Conservation (phyloP, 2,113 vertebrate genomes). For the Ailuropoda melanoleuca region DNA sequence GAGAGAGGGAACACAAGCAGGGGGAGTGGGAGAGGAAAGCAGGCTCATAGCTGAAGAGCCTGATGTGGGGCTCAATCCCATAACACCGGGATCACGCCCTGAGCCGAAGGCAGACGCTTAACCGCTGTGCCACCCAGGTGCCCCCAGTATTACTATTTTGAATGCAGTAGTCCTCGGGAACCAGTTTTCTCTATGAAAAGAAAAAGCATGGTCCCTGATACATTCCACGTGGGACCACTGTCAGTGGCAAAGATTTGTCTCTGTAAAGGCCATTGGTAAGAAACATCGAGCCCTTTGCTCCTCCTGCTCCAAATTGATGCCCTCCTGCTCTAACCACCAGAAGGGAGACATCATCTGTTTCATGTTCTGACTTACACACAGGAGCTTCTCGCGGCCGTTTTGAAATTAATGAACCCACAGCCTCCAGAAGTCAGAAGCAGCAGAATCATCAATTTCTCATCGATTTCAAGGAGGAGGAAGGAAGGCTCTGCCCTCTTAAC, state of each 20-base stretch:
- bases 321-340: not conserved
- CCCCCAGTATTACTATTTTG: not conserved
- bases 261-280: not conserved
- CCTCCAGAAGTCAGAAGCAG: slow-evolving; percentile 1
- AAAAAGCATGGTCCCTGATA: not conserved
- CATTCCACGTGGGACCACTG: not conserved
- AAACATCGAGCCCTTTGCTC: not conserved
- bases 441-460: slow-evolving; percentile 48
- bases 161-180: not conserved
- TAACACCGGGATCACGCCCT: too few relatives aligned
- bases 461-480: not conserved
- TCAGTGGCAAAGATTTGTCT: not conserved
- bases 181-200: not conserved
- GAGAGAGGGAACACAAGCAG: too few relatives aligned
- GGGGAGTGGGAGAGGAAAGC: too few relatives aligned
- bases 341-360: slow-evolving; percentile 48
- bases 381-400: not conserved
- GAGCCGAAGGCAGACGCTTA: too few relatives aligned
- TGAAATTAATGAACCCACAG: slow-evolving; percentile 32
- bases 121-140: too few relatives aligned
- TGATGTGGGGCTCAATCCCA: too few relatives aligned
- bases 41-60: too few relatives aligned
- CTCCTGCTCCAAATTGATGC: slow-evolving; percentile 13
- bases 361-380: not conserved
- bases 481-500: not conserved